Conservation (phyloP, 2,113 vertebrate species). For the Xenopus borealis region DNA sequence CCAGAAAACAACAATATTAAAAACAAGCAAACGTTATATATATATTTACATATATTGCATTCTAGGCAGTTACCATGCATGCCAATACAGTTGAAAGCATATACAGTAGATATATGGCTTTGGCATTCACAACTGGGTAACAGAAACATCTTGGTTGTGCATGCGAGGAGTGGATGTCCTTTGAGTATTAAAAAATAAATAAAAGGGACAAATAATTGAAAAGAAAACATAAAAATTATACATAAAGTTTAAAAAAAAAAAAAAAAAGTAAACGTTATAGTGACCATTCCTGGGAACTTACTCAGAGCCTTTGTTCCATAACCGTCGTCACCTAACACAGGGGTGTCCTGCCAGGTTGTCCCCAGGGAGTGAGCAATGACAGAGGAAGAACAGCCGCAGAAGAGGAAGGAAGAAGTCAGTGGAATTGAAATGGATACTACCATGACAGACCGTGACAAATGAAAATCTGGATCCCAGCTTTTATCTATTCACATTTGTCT, state of each 20-base stretch:
- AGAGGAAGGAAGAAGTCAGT: slow-evolving; percentile 87
- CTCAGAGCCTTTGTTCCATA: slow-evolving; percentile 99
- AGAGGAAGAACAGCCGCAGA: slow-evolving; percentile 83
- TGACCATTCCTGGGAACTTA: slow-evolving; percentile 93
- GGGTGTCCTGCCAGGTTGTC: slow-evolving; percentile 93
- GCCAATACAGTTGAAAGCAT: slow-evolving; percentile 62
- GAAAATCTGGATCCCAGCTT: slow-evolving; percentile 70
- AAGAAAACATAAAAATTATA: slow-evolving; percentile 28
- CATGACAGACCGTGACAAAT: slow-evolving; percentile 73
- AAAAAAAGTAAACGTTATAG: slow-evolving; percentile 65
- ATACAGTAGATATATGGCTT: slow-evolving; percentile 44
- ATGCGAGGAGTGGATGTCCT: slow-evolving; percentile 70
- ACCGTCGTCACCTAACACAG: slow-evolving; percentile 98
- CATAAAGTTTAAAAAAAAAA: slow-evolving; percentile 31
- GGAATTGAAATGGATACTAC: slow-evolving; percentile 74
- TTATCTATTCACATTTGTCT: slow-evolving; percentile 27
- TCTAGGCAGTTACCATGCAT: slow-evolving; percentile 73
- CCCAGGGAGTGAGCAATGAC: slow-evolving; percentile 83
- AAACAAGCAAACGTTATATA: slow-evolving; percentile 52
- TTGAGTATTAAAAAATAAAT: slow-evolving; percentile 49
- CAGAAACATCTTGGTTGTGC: slow-evolving; percentile 74
- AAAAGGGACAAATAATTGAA: slow-evolving; percentile 59
- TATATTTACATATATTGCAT: slow-evolving; percentile 51
- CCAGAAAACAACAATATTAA: slow-evolving; percentile 24
- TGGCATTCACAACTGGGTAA: slow-evolving; percentile 75